Evolutionary conservation across 2,113 vertebrate genomes (phyloP).

Genomic region (Rhinopomastus cyanomelas): DNA sequence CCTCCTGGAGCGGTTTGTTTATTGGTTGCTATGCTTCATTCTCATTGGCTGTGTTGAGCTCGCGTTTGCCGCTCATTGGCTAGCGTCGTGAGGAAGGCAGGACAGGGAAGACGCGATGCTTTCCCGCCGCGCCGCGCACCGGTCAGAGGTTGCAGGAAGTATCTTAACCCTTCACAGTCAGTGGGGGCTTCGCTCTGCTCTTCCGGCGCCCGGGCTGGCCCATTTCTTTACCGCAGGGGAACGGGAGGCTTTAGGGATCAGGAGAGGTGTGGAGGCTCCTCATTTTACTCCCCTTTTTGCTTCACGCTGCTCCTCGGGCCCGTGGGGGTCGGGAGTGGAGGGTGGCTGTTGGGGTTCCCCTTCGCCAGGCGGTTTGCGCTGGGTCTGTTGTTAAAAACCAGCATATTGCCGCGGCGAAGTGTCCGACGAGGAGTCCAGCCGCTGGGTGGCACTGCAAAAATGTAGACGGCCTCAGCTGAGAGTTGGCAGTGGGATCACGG

Average conservation of each 20-base stretch:
- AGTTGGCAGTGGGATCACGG: no score
- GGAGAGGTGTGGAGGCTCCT: no score
- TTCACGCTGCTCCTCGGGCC: fast-evolving
- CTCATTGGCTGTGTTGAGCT: fast-evolving
- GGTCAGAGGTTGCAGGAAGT: fast-evolving
- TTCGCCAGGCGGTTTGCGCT: fast-evolving
- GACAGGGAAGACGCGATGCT: no score
- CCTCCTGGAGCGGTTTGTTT: fast-evolving
- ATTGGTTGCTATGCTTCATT: fast-evolving
- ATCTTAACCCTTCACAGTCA: fast-evolving
- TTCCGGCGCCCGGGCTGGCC: fast-evolving
- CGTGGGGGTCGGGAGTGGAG: background rate
- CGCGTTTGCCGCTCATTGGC: fast-evolving
- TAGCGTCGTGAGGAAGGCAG: fast-evolving
- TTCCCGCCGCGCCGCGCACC: fast-evolving
- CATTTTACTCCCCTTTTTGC: fast-evolving
- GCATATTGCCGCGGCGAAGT: background rate
- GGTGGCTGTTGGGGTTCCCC: fast-evolving
- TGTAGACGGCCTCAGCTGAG: background rate
- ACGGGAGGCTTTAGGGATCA: no score
- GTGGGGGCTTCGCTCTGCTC: fast-evolving
- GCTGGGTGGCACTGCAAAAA: conserved; percentile 44
- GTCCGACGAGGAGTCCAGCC: background rate
- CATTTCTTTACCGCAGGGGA: fast-evolving
- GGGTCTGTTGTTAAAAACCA: background rate